A percentile compares a stretch with the other conserved stretches of the same genome.
Evolutionary conservation across 2,797 vertebrate species (phyloP).

Genomic region (Halcyon badia): DNA sequence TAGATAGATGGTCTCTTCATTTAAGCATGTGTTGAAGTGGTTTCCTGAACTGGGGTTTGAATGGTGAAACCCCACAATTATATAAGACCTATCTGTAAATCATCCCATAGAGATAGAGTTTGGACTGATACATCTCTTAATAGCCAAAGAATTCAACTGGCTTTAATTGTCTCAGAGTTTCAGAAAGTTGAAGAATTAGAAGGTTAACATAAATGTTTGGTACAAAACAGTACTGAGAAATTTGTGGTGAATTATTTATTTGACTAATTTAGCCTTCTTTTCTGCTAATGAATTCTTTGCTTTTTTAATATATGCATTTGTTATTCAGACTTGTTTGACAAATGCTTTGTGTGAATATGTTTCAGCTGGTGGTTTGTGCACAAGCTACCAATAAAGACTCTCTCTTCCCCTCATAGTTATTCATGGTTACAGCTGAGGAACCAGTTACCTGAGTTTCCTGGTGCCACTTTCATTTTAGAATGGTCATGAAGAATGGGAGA

Average conservation of each 20-base stretch:
- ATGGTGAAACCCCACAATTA: not conserved
- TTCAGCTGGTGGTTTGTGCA: slow-evolving; percentile 14
- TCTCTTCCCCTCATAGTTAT: not conserved
- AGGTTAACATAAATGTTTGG: slow-evolving; percentile 43
- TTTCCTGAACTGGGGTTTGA: not conserved
- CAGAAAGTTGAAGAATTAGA: slow-evolving; percentile 34
- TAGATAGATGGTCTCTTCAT: not conserved
- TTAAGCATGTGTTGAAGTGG: not conserved
- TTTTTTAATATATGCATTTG: slow-evolving; percentile 24
- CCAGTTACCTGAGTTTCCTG: not conserved
- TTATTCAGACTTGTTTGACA: slow-evolving; percentile 39
- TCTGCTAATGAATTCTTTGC: slow-evolving; percentile 27
- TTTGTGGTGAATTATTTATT: slow-evolving; percentile 64
- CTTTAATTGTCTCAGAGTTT: not conserved
- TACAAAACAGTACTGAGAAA: slow-evolving; percentile 36
- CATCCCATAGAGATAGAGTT: not conserved
- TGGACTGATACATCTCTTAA: not conserved
- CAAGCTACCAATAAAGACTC: not conserved
- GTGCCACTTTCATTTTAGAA: not conserved
- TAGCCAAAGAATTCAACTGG: not conserved
- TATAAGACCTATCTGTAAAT: not conserved
- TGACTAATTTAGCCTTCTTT: slow-evolving; percentile 31
- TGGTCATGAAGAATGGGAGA: not conserved
- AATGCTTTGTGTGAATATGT: not conserved
- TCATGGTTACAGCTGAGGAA: not conserved